Base-by-base conservation (phyloP, 30 jellyfish, hydroid and myxozoan species). In the Clytia hemisphaerica region DNA sequence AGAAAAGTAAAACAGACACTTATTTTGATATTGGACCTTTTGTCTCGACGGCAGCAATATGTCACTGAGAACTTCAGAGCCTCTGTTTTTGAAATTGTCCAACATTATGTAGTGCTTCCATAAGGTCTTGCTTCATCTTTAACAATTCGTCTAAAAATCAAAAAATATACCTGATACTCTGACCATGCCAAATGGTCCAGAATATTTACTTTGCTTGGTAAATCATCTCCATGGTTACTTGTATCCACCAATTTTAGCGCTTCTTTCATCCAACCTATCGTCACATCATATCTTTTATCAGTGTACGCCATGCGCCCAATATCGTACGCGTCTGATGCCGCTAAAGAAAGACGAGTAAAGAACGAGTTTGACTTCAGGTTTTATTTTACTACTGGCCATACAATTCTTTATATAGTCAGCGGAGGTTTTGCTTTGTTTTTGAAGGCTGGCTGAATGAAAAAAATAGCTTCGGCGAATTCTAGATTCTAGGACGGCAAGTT, bases 171-270 rank as follows among this genome's bases (percentile, higher is more conserved):
- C 66, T 45, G 29, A 9, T 88, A 76, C 45, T 79, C 93, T 0
- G 93, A 60, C 84, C 82, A 88, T 3, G 97, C 97, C 48, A 88
- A 66, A 61, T 63, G 64, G 50, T 88, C 97, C 37, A 88, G 53
- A 4, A 88, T 83, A 14, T 79, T 85, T 45, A 62, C 74, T 33
- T 74, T 45, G 34, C 51, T 31, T 30, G 86, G 87, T 16, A 30
- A 26, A 15, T 61, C 80, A 6, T 60, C 45, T 10, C 67, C 85
- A 27, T 40, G 66, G 53, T 92, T 58, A 1, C 87, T 82, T 6
- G 66, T 58, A 19, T 73, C 93, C 3, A 72, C 28, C 63, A 86
- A 67, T 31, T 93, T 55, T 60, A 86, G 28, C 16, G 96, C 72
- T 45, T 86, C 96, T 31, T 58, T 34, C 96, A 86, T 78, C 96